Conservation (phyloP, 2,797 vertebrate genomes). For the Tinamus major region DNA sequence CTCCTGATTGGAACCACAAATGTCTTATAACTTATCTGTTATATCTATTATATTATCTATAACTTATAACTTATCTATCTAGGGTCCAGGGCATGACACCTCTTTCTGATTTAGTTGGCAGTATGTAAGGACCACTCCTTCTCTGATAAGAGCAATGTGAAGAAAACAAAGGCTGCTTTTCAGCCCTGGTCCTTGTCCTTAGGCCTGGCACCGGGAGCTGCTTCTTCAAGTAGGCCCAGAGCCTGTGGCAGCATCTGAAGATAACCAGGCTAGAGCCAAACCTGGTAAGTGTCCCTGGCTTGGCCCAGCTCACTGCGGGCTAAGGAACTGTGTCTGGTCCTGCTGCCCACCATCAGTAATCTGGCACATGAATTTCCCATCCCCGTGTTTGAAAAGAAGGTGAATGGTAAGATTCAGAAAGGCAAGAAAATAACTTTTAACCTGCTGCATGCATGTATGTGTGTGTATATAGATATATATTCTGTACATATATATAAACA, state of each 20-base stretch:
- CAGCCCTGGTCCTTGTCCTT: not conserved
- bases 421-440: not conserved
- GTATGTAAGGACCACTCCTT: not conserved
- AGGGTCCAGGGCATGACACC: accelerated
- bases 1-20: not conserved
- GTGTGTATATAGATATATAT: too few relatives aligned
- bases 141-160: not conserved
- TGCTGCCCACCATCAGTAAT: accelerated
- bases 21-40: not conserved
- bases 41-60: too few relatives aligned
- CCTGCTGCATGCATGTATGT: too few relatives aligned
- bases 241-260: too few relatives aligned
- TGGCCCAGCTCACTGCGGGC: accelerated
- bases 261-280: accelerated
- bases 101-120: not conserved
- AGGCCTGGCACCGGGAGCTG: too few relatives aligned
- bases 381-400: not conserved
- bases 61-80: not conserved
- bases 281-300: accelerated
- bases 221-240: accelerated
- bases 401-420: not conserved
- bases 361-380: not conserved
- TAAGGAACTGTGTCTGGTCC: accelerated
- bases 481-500: too few relatives aligned
- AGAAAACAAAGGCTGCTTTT: not conserved